Conservation (phyloP, 2,888 invertebrate species). For the Epistrophe eligans region DNA sequence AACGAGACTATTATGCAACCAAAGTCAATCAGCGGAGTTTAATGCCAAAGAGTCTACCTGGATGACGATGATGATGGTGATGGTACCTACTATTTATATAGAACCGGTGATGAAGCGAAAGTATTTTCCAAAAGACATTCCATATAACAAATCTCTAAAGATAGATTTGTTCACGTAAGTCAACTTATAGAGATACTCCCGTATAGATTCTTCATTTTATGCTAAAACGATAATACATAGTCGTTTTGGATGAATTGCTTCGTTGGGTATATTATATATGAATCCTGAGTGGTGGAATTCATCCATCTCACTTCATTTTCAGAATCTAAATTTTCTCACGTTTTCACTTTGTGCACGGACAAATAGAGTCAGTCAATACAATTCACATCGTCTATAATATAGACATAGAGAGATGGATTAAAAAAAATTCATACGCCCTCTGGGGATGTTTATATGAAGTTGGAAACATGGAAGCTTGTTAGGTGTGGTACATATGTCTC, state of each 20-base stretch:
- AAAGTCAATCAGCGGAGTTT: conserved; percentile 43
- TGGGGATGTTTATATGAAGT: conserved; percentile 13
- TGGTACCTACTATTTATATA: neutral
- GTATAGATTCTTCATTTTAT: conserved; percentile 31
- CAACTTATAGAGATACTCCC: neutral
- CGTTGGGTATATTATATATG: neutral
- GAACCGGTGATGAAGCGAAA: conserved; percentile 64
- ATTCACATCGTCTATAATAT: neutral
- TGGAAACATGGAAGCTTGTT: conserved; percentile 45
- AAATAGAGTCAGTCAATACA: conserved; percentile 20
- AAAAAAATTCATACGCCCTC: conserved; percentile 35
- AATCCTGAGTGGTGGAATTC: conserved; percentile 39
- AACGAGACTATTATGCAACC: conserved; percentile 54
- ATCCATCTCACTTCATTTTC: conserved; percentile 44
- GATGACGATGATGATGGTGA: neutral
- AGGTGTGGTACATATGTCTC: conserved; percentile 56
- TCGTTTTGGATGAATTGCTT: conserved; percentile 11
- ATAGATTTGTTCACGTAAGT: conserved; percentile 28
- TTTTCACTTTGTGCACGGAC: conserved; percentile 64
- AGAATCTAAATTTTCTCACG: conserved; percentile 70
- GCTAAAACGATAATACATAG: conserved; percentile 1
- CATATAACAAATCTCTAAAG: conserved; percentile 5
- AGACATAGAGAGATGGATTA: neutral
- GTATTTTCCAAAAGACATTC: conserved; percentile 48
- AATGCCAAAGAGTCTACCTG: conserved; percentile 49